Percentiles rank a stretch among this genome's conserved stretches.
Conservation (phyloP, 1,140 invertebrate species). For the Ceratina japonica region DNA sequence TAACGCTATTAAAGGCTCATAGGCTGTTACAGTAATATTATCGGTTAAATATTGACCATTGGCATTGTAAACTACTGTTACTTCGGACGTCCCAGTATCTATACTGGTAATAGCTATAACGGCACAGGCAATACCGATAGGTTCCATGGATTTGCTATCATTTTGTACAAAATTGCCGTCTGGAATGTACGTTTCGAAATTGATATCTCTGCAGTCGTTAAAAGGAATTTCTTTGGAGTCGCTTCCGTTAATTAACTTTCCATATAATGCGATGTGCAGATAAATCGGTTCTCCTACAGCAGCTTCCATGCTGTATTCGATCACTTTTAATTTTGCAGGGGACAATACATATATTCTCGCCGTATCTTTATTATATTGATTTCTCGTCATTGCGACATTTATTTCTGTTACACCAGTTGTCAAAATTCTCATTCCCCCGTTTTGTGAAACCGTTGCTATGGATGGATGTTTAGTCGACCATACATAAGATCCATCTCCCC, state of each 20-base stretch:
- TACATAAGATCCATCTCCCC: conserved; percentile 87
- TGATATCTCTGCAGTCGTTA: conserved; percentile 84
- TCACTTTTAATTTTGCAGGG: conserved; percentile 84
- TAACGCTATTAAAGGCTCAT: conserved; percentile 81
- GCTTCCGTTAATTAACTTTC: conserved; percentile 76
- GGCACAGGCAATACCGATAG: conserved; percentile 81
- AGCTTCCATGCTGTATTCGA: conserved; percentile 86
- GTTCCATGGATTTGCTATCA: conserved; percentile 68
- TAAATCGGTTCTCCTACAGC: conserved; percentile 83
- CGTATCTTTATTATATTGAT: conserved; percentile 82
- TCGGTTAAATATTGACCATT: conserved; percentile 81
- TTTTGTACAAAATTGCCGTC: conserved; percentile 80
- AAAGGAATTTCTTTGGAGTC: conserved; percentile 81
- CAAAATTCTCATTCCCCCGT: conserved; percentile 83
- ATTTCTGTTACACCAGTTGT: conserved; percentile 83
- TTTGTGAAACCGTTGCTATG: conserved; percentile 82
- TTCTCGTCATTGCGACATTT: conserved; percentile 83
- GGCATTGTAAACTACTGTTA: conserved; percentile 81
- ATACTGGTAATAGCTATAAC: conserved; percentile 80
- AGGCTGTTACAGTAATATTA: conserved; percentile 84
- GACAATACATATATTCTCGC: conserved; percentile 83
- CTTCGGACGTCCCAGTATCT: conserved; percentile 79
- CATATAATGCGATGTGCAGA: conserved; percentile 85
- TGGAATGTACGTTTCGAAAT: conserved; percentile 82
- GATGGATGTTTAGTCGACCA: conserved; percentile 85